Conservation (phyloP, 30 jellyfish, hydroid and myxozoan species). For the Calvadosia cruxmelitensis region DNA sequence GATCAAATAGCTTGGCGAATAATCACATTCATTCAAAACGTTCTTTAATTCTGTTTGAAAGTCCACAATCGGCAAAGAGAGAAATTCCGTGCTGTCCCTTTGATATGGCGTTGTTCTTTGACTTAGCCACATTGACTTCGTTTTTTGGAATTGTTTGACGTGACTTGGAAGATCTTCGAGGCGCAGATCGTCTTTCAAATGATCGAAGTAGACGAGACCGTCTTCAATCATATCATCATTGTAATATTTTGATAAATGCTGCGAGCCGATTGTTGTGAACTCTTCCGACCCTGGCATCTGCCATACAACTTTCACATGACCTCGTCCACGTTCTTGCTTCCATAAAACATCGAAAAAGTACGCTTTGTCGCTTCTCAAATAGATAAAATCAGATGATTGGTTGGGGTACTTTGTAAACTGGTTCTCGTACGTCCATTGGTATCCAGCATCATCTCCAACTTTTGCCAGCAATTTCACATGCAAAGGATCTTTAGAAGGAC, state of each 20-base stretch:
- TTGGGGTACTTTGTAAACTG: slow-evolving; percentile 39
- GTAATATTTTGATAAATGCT: slow-evolving; percentile 24
- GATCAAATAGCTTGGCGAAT: slow-evolving; percentile 43
- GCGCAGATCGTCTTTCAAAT: slow-evolving; percentile 29
- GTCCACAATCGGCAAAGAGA: slow-evolving; percentile 29
- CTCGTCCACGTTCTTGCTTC: slow-evolving; percentile 69
- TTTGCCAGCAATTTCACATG: slow-evolving; percentile 22
- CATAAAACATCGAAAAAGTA: slow-evolving; percentile 55
- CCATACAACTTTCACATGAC: slow-evolving; percentile 65
- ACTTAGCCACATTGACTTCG: neutral
- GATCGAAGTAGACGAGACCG: slow-evolving; percentile 45
- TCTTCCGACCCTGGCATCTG: slow-evolving; percentile 12
- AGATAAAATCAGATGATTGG: slow-evolving; percentile 21
- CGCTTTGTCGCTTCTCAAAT: slow-evolving; percentile 18
- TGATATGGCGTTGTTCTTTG: slow-evolving; percentile 52
- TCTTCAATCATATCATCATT: slow-evolving; percentile 38
- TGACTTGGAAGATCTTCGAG: slow-evolving; percentile 47
- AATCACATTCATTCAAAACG: slow-evolving; percentile 30
- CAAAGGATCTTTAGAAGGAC: slow-evolving; percentile 54
- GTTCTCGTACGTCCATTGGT: slow-evolving; percentile 43
- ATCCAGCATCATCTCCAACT: slow-evolving; percentile 48
- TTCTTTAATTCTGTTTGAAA: slow-evolving; percentile 10
- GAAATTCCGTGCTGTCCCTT: slow-evolving; percentile 57
- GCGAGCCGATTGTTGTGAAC: slow-evolving; percentile 10
- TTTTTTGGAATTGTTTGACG: slow-evolving; percentile 27